These are phyloP conservation scores for Ooceraea biroi DNA, from an alignment of 1,140 invertebrate species.

Conservation along the genomic window DNA sequence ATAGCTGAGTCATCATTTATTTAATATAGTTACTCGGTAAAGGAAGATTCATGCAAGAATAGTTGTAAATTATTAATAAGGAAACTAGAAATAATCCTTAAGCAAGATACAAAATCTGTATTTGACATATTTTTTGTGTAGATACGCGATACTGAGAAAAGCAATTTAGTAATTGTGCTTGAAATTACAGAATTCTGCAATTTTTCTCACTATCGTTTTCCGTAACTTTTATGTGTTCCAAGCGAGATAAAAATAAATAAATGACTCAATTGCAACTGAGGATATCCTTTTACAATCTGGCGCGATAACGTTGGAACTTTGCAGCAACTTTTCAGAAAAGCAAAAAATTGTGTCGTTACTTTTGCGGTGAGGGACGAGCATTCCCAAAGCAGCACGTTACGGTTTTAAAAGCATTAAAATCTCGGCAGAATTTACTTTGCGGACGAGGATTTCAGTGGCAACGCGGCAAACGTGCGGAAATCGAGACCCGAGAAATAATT, in stretches of 20 bases:
- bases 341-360: slow-evolving; percentile 13
- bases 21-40: neutral
- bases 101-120: no score
- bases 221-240: no score
- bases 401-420: neutral
- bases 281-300: slow-evolving; percentile 19
- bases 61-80: neutral
- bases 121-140: no score
- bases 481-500: slow-evolving; percentile 8
- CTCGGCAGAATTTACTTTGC: neutral
- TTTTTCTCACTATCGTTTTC: no score
- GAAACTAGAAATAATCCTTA: neutral
- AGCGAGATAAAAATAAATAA: slow-evolving; percentile 40
- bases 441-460: neutral
- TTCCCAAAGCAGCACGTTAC: neutral
- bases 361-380: neutral
- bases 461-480: neutral
- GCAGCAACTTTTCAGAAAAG: neutral
- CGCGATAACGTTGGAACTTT: slow-evolving; percentile 16
- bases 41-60: neutral
- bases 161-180: no score
- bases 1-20: neutral
- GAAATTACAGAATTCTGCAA: no score
- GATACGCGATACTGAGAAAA: no score
- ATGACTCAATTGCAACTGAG: slow-evolving; percentile 22